Percentiles rank a stretch among this genome's conserved stretches.
Conservation (phyloP, 2,797 vertebrate genomes). For the Alca torda region DNA sequence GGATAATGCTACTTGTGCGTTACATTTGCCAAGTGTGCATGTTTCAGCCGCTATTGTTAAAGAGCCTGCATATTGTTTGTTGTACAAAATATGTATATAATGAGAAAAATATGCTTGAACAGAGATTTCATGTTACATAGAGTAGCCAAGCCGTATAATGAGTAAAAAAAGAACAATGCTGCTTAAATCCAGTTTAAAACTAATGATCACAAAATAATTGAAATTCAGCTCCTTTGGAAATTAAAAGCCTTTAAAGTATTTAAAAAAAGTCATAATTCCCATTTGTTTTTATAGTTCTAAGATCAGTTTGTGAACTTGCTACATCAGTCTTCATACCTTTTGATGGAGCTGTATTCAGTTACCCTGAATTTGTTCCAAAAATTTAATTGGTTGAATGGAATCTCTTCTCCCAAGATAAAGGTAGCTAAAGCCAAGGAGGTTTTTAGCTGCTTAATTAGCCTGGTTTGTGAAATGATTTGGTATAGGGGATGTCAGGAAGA, state of each 20-base stretch:
- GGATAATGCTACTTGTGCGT: neutral
- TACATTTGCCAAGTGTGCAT: conserved; percentile 19
- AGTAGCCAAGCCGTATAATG: neutral
- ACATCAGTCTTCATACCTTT: neutral
- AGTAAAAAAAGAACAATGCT: neutral
- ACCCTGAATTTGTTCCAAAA: neutral
- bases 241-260: neutral
- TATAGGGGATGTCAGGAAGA: conserved; percentile 46
- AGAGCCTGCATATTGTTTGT: neutral
- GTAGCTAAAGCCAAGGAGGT: conserved; percentile 48
- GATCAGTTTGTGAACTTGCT: conserved; percentile 23
- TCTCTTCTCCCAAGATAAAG: conserved; percentile 30
- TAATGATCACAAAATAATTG: neutral
- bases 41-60: conserved; percentile 4
- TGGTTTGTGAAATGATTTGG: conserved; percentile 60
- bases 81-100: neutral
- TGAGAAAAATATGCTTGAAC: conserved; percentile 14
- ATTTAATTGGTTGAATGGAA: conserved; percentile 25
- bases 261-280: neutral
- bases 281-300: neutral
- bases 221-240: conserved; percentile 2
- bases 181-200: neutral
- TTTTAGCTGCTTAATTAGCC: conserved; percentile 56
- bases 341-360: neutral
- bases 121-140: neutral